Conservation (phyloP, 2,888 invertebrate genomes). For the Oscheius sp. region DNA sequence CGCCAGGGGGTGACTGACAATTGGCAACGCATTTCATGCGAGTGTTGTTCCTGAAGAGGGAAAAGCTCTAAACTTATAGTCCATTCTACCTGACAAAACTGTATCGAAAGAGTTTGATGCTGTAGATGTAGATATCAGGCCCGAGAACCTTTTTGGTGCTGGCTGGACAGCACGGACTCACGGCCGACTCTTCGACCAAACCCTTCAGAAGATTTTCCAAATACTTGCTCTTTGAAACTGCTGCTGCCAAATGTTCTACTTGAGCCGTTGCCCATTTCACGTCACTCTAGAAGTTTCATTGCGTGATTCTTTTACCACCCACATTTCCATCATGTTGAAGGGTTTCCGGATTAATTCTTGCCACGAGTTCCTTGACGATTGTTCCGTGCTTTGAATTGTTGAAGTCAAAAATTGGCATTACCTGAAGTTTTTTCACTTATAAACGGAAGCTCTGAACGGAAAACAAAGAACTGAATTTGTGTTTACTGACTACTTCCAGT, state of each 20-base stretch:
- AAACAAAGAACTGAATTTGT: too few relatives aligned
- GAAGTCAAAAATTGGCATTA: slow-evolving; percentile 26
- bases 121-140: slow-evolving; percentile 6
- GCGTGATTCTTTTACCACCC: neutral
- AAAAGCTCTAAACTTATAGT: too few relatives aligned
- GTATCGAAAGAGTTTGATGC: slow-evolving; percentile 17
- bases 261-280: slow-evolving; percentile 16
- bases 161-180: slow-evolving; percentile 19
- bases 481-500: too few relatives aligned
- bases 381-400: slow-evolving; percentile 2
- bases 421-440: neutral
- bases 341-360: slow-evolving; percentile 1
- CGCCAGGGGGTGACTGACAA: neutral
- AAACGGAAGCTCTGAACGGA: too few relatives aligned
- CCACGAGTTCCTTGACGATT: neutral
- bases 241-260: neutral
- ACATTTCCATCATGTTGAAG: slow-evolving; percentile 15
- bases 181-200: neutral
- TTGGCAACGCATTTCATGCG: slow-evolving; percentile 4
- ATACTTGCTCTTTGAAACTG: slow-evolving; percentile 11
- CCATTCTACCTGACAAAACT: slow-evolving; percentile 2
- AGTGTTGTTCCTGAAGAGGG: neutral
- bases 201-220: slow-evolving; percentile 24
- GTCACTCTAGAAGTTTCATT: slow-evolving; percentile 4
- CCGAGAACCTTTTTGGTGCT: slow-evolving; percentile 2